phyloP scores from a whole-genome alignment of 1,140 invertebrate species.

The Triops longicaudatus region DNA sequence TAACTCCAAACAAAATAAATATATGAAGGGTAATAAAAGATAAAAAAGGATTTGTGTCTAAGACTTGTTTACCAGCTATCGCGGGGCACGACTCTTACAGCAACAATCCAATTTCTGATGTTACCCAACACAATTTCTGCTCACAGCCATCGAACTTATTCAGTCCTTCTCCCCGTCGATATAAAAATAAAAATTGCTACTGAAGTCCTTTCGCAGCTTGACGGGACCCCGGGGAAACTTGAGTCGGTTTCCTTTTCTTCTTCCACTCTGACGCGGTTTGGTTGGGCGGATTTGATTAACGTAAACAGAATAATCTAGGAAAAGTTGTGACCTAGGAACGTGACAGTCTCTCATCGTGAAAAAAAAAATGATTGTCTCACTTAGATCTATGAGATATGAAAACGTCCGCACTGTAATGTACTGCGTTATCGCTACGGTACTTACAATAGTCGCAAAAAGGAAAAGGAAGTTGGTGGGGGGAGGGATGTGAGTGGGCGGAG shows the following conservation, averaged over 20 bases:
- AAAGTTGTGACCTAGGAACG: neutral
- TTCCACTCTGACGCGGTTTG: neutral
- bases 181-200: neutral
- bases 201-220: neutral
- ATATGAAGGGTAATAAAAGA: too few relatives aligned
- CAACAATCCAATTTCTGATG: neutral
- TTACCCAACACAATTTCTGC: neutral
- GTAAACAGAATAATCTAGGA: neutral
- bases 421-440: neutral
- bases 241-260: neutral
- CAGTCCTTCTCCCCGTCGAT: neutral
- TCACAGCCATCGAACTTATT: slow-evolving; percentile 6
- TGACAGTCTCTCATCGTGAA: neutral
- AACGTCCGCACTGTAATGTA: neutral
- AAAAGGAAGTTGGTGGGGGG: neutral
- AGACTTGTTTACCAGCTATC: neutral
- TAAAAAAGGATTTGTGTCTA: neutral
- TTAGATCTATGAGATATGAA: neutral
- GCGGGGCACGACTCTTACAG: neutral
- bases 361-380: neutral
- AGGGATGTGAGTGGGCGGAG: neutral
- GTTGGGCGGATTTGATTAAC: neutral
- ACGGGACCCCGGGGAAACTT: neutral
- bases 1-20: too few relatives aligned
- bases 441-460: neutral